Evolutionary conservation across 2,797 vertebrate genomes (phyloP).

Genomic region (Amazona ochrocephala): DNA sequence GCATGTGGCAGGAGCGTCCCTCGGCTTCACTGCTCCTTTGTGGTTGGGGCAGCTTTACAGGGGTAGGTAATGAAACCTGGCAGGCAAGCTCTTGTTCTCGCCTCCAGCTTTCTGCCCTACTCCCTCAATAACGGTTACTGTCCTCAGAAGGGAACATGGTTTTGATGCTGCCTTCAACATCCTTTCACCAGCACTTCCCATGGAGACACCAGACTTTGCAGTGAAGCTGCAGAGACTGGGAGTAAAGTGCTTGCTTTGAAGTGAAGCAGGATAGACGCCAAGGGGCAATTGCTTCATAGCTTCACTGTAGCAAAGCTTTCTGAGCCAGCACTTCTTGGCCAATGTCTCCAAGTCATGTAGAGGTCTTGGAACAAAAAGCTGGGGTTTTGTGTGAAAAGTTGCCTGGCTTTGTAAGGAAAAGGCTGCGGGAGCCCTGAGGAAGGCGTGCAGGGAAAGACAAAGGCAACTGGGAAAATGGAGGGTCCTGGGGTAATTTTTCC

Average conservation of each 20-base stretch:
- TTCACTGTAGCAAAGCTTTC: not conserved
- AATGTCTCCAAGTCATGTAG: not conserved
- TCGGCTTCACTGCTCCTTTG: not conserved
- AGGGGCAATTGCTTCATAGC: not conserved
- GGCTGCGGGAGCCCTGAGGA: not conserved
- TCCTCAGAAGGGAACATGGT: not conserved
- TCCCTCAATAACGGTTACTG: not conserved
- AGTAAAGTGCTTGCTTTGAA: not conserved
- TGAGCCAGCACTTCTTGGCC: not conserved
- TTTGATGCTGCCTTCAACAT: not conserved
- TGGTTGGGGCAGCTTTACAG: not conserved
- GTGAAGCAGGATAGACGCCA: not conserved
- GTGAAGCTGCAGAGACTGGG: not conserved
- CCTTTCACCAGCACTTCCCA: not conserved
- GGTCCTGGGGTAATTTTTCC: not conserved
- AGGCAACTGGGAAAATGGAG: not conserved
- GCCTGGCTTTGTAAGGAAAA: not conserved
- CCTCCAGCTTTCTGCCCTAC: not conserved
- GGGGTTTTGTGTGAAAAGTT: not conserved
- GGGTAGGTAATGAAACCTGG: not conserved
- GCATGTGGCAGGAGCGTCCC: not conserved
- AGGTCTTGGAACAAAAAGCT: not conserved
- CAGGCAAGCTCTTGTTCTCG: not conserved
- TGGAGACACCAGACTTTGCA: not conserved
- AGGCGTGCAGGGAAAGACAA: not conserved